These are phyloP conservation scores for Oryzias javanicus DNA, from an alignment of 2,113 vertebrate species.

Conservation along the genomic window DNA sequence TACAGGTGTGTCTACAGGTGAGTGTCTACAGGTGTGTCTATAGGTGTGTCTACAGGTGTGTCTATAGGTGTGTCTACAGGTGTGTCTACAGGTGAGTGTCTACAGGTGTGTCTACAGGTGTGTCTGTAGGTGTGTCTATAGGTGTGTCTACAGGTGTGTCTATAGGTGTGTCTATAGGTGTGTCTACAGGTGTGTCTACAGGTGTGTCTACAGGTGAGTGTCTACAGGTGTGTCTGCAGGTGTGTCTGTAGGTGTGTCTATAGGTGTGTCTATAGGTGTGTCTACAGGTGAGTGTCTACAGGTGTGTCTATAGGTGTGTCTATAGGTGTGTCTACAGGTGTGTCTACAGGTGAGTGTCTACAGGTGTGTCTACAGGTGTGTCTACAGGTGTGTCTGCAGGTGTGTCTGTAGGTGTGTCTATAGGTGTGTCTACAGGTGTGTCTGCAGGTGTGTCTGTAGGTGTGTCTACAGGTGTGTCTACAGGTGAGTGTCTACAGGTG, in stretches of 20 bases:
- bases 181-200: too few species aligned
- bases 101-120: not conserved
- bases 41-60: not conserved
- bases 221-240: too few species aligned
- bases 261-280: too few species aligned
- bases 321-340: too few species aligned
- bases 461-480: not conserved
- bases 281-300: too few species aligned
- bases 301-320: too few species aligned
- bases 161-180: too few species aligned
- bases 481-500: not conserved
- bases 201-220: too few species aligned
- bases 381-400: not conserved
- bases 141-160: constrained; percentile 59
- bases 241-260: too few species aligned
- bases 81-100: not conserved
- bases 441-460: not conserved
- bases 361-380: not conserved
- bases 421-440: not conserved
- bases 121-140: not conserved
- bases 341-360: too few species aligned
- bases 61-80: not conserved
- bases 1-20: not conserved
- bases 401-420: not conserved
- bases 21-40: not conserved